Evolutionary conservation across 2,113 vertebrate species (phyloP).

Genomic region (Grallaria varia): DNA sequence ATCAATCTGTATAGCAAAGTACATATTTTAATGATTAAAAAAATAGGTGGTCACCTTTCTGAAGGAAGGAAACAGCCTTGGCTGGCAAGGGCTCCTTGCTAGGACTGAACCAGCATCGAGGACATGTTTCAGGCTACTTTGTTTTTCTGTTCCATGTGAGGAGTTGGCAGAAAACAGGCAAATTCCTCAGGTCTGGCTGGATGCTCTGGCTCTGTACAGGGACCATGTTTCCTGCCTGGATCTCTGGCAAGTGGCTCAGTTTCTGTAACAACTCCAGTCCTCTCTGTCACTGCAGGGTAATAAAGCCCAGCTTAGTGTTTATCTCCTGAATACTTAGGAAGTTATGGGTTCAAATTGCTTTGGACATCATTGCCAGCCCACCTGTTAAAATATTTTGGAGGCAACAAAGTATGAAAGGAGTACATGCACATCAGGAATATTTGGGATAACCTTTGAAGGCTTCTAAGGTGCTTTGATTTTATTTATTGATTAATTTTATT

Average conservation of each 20-base stretch:
- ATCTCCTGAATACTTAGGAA: neutral
- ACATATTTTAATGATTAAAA: neutral
- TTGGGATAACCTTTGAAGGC: neutral
- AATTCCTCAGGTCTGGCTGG: constrained; percentile 39
- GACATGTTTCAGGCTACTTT: neutral
- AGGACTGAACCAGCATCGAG: neutral
- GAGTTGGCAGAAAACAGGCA: constrained; percentile 34
- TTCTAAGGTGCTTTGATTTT: neutral
- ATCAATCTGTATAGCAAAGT: neutral
- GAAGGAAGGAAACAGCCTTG: neutral
- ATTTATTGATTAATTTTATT: neutral
- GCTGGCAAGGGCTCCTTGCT: neutral
- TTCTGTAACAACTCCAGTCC: neutral
- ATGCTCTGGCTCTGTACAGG: neutral
- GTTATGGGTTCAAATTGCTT: neutral
- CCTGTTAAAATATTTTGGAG: constrained; percentile 28
- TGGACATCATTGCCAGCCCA: neutral
- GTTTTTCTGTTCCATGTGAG: constrained; percentile 16
- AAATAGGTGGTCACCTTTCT: neutral
- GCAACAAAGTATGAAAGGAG: neutral
- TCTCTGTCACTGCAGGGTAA: neutral
- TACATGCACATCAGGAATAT: neutral
- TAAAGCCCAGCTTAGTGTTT: neutral
- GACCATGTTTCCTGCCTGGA: constrained; percentile 33
- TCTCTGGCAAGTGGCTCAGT: neutral